These are phyloP conservation scores for Notarius quadriscutis DNA, from an alignment of 2,113 vertebrate species.

Conservation along the genomic window DNA sequence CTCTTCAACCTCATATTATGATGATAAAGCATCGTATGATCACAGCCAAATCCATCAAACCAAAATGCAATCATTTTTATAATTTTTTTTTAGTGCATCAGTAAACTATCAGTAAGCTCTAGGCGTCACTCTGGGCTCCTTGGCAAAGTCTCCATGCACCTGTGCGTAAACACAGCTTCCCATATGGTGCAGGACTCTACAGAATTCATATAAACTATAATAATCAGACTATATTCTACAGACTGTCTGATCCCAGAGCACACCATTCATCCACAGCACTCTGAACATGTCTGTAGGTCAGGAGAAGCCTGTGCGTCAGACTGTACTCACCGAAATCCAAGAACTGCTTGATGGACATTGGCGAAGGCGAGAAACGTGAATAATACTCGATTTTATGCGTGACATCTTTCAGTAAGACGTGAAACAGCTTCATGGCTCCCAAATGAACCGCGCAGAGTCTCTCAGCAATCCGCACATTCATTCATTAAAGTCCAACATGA, in stretches of 20 bases:
- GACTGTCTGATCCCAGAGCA: too few species aligned
- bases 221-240: not conserved
- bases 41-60: not conserved
- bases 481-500: too few species aligned
- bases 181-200: not conserved
- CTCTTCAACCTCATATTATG: not conserved
- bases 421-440: conserved; percentile 66
- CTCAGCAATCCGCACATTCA: not conserved
- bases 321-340: conserved; percentile 75
- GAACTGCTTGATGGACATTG: conserved; percentile 77
- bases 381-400: conserved; percentile 73
- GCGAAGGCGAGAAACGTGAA: conserved; percentile 74
- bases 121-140: not conserved
- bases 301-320: not conserved
- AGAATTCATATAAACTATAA: not conserved
- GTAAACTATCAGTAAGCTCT: too few species aligned
- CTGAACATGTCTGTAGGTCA: too few species aligned
- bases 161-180: not conserved
- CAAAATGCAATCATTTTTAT: not conserved
- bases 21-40: not conserved
- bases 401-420: conserved; percentile 66
- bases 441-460: not conserved
- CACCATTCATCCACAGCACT: not conserved
- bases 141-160: not conserved
- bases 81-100: too few species aligned